phyloP scores from a whole-genome alignment of 2,888 invertebrate genomes.

The Acholoe squamosa region DNA sequence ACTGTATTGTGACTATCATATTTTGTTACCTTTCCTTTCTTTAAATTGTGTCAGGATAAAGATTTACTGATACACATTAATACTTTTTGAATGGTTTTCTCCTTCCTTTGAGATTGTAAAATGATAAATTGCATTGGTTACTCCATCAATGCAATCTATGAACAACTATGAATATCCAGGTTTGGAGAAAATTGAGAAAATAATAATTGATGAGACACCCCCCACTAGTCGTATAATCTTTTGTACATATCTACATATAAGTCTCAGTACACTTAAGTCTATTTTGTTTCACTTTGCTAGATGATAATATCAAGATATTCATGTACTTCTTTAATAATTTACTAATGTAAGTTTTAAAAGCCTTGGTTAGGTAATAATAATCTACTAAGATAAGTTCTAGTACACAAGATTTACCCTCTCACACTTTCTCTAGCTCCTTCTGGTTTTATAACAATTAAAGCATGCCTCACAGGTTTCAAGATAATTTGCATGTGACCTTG shows the following conservation, averaged over 20 bases:
- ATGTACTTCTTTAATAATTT: background rate
- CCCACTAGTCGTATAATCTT: background rate
- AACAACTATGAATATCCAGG: background rate
- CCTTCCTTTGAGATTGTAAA: too few relatives aligned
- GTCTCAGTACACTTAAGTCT: background rate
- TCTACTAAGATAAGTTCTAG: background rate
- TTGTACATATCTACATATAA: background rate
- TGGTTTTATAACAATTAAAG: slow-evolving; percentile 26
- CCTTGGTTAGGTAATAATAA: background rate
- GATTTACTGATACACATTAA: too few relatives aligned
- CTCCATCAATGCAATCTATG: too few relatives aligned
- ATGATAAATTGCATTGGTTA: too few relatives aligned
- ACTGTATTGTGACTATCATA: too few relatives aligned
- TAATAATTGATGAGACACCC: background rate
- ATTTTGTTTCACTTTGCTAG: background rate
- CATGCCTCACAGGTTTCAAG: slow-evolving; percentile 42
- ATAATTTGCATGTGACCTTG: slow-evolving; percentile 57
- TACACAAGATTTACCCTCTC: background rate
- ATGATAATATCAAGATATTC: background rate
- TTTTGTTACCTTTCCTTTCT: too few relatives aligned
- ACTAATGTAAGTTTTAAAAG: background rate
- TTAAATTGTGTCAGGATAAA: too few relatives aligned
- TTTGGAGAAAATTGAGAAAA: background rate
- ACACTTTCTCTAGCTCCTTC: slow-evolving; percentile 30
- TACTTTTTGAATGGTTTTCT: too few relatives aligned